Evolutionary conservation across 2,797 vertebrate genomes (phyloP).

Genomic region (Poecilia gillii): DNA sequence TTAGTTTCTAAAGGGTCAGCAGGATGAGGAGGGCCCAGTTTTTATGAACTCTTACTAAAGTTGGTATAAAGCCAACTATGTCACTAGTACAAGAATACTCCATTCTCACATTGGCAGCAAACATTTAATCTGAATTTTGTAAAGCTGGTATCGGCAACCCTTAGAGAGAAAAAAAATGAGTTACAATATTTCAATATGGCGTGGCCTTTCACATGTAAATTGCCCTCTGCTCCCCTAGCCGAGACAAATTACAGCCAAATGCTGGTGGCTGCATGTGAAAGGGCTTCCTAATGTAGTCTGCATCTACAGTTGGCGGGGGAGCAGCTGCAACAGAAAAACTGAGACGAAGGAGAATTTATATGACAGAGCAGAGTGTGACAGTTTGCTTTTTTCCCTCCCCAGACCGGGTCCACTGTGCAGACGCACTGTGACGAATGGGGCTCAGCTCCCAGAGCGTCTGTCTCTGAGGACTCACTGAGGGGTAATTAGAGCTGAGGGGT

Average conservation of each 20-base stretch:
- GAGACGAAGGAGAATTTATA: conserved; percentile 76
- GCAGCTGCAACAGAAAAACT: conserved; percentile 73
- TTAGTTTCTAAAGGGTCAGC: conserved; percentile 55
- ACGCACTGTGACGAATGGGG: conserved; percentile 79
- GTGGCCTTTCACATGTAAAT: conserved; percentile 80
- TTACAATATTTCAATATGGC: conserved; percentile 72
- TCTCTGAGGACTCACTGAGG: conserved; percentile 73
- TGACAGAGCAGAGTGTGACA: conserved; percentile 78
- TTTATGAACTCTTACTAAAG: conserved; percentile 31
- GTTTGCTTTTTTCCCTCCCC: conserved; percentile 67
- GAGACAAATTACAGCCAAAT: conserved; percentile 82
- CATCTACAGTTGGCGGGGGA: conserved; percentile 77
- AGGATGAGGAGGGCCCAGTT: conserved; percentile 44
- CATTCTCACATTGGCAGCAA: conserved; percentile 46
- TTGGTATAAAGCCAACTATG: conserved; percentile 63
- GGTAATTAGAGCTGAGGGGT: conserved; percentile 72
- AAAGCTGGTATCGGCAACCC: conserved; percentile 66
- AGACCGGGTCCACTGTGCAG: conserved; percentile 72
- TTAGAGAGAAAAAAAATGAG: conserved; percentile 64
- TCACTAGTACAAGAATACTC: conserved; percentile 62
- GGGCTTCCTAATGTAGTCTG: conserved; percentile 77
- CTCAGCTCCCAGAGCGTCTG: conserved; percentile 78
- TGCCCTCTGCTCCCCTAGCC: conserved; percentile 71
- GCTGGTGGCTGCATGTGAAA: conserved; percentile 79
- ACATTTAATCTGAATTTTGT: conserved; percentile 63